phyloP scores from a whole-genome alignment of 2,888 invertebrate species.

The Ormia ochracea region DNA sequence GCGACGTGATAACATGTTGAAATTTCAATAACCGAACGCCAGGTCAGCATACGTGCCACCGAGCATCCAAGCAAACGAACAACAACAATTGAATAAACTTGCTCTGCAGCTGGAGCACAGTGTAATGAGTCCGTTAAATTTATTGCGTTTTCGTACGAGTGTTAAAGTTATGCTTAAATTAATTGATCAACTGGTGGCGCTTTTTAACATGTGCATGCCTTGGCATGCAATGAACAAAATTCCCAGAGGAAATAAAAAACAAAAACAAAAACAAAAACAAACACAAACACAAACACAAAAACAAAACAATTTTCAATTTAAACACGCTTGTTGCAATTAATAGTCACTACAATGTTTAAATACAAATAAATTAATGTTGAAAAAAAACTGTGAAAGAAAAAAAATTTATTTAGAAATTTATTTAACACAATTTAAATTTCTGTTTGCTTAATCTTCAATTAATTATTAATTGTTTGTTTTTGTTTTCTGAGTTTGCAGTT shows the following conservation, averaged over 20 bases:
- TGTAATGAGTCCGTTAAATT: neutral
- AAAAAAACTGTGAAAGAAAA: constrained; percentile 39
- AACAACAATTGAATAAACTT: neutral
- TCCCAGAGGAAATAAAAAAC: neutral
- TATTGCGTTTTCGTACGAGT: neutral
- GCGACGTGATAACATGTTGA: constrained; percentile 74
- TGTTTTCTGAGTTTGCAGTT: neutral
- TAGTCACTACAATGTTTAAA: neutral
- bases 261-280: neutral
- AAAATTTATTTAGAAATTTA: too few relatives aligned
- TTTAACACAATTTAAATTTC: constrained; percentile 4
- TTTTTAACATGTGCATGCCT: neutral
- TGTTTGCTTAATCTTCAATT: neutral
- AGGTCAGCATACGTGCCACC: neutral
- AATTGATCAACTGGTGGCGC: neutral
- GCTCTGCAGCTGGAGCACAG: neutral
- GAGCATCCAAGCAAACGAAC: neutral
- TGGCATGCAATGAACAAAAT: neutral
- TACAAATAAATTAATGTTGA: neutral
- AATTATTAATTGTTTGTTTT: too few relatives aligned
- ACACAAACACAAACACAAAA: neutral
- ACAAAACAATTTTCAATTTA: neutral
- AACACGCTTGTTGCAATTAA: neutral
- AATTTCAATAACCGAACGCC: constrained; percentile 37
- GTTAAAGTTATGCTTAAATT: neutral